Evolutionary conservation across 2,797 vertebrate genomes (phyloP).

Genomic region (Discoglossus pictus): DNA sequence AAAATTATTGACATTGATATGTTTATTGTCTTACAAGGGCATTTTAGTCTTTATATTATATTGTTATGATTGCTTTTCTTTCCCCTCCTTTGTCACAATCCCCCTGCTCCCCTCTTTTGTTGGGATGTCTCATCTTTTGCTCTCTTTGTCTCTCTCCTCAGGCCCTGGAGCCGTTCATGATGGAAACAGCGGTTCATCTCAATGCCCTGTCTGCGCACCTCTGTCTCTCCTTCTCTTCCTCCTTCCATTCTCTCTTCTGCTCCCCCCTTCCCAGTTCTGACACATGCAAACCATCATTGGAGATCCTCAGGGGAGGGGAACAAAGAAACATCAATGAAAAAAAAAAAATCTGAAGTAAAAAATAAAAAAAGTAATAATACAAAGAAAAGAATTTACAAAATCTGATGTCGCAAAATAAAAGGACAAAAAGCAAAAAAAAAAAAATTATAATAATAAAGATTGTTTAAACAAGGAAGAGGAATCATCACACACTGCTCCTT

Average conservation of each 20-base stretch:
- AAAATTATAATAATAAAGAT: conserved; percentile 20
- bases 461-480: conserved; percentile 26
- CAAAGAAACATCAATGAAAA: conserved; percentile 18
- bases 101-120: background rate
- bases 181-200: conserved; percentile 74
- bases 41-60: background rate
- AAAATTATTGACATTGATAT: no score
- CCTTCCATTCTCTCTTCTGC: conserved; percentile 40
- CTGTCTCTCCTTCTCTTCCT: conserved; percentile 32
- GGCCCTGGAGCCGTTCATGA: conserved; percentile 91
- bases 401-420: conserved; percentile 43
- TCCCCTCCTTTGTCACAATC: background rate
- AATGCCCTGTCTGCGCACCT: conserved; percentile 35
- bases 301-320: conserved; percentile 32
- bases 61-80: background rate
- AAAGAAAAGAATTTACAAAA: conserved; percentile 44
- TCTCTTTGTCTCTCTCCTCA: conserved; percentile 57
- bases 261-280: conserved; percentile 45
- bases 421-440: conserved; percentile 21
- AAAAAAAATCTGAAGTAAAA: conserved; percentile 33
- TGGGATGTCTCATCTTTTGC: background rate
- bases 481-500: conserved; percentile 41
- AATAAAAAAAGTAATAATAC: conserved; percentile 30
- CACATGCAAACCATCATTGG: conserved; percentile 6
- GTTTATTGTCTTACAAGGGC: no score